Evolutionary conservation across 2,888 invertebrate genomes (phyloP).

Genomic region (Cosmia pyralina): DNA sequence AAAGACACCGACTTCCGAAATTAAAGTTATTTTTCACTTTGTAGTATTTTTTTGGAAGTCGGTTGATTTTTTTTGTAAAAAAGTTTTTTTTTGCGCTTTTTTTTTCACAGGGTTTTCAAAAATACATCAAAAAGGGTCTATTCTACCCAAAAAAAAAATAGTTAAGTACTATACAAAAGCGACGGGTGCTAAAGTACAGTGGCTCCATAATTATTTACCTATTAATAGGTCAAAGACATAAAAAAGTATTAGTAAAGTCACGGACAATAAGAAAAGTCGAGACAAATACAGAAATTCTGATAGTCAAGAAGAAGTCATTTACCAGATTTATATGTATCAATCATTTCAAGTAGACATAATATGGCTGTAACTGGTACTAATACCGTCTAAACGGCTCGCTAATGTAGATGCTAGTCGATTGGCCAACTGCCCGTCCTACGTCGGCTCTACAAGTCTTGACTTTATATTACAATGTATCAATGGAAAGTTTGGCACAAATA

Average conservation of each 20-base stretch:
- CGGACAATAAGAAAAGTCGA: background rate
- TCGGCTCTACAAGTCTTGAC: background rate
- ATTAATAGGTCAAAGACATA: too few relatives aligned
- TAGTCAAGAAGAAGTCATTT: background rate
- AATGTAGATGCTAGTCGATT: slow-evolving; percentile 16
- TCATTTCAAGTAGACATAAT: slow-evolving; percentile 8
- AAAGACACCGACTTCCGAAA: too few relatives aligned
- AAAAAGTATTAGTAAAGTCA: background rate
- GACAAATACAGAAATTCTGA: background rate
- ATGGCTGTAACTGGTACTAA: background rate
- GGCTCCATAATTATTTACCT: too few relatives aligned
- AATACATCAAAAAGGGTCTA: too few relatives aligned
- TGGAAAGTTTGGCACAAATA: background rate
- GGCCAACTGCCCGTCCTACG: background rate
- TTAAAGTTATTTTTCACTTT: too few relatives aligned
- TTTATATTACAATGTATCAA: background rate
- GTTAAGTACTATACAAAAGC: too few relatives aligned
- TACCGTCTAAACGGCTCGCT: slow-evolving; percentile 4
- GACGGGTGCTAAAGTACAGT: too few relatives aligned
- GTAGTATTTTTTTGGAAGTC: too few relatives aligned
- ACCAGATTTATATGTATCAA: slow-evolving; percentile 11
- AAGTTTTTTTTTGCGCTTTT: too few relatives aligned
- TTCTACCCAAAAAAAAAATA: too few relatives aligned
- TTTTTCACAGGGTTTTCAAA: too few relatives aligned
- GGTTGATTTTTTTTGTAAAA: too few relatives aligned